Evolutionary conservation across 2,888 invertebrate genomes (phyloP).

Genomic region (Lordiphosa fenestrarum): DNA sequence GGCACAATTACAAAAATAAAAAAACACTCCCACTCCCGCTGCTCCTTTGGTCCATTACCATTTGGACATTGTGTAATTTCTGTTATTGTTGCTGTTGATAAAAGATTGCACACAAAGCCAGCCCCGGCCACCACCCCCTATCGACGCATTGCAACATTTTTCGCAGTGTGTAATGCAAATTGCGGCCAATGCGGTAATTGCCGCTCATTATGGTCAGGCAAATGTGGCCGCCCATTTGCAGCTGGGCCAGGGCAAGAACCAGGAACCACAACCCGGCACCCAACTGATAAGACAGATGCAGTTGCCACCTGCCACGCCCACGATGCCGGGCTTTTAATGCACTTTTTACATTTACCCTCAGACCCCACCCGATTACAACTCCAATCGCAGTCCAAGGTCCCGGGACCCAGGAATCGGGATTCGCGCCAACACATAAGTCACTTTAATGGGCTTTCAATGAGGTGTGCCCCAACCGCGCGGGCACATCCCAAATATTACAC

Average conservation of each 20-base stretch:
- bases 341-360: conserved; percentile 55
- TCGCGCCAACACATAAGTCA: conserved; percentile 52
- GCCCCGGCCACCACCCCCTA: background rate
- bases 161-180: conserved; percentile 70
- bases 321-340: conserved; percentile 57
- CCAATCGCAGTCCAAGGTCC: conserved; percentile 17
- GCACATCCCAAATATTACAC: conserved; percentile 43
- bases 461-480: conserved; percentile 44
- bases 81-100: conserved; percentile 61
- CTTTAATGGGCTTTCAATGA: conserved; percentile 74
- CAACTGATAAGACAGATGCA: conserved; percentile 69
- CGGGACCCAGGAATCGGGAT: conserved; percentile 34
- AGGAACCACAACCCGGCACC: conserved; percentile 6
- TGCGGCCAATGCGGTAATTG: conserved; percentile 72
- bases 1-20: conserved; percentile 66
- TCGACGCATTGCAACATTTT: conserved; percentile 54
- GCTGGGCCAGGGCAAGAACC: conserved; percentile 28
- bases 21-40: conserved; percentile 19
- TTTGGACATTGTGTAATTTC: conserved; percentile 43
- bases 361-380: conserved; percentile 39
- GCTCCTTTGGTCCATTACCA: conserved; percentile 21
- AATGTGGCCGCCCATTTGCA: conserved; percentile 43
- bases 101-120: conserved; percentile 59
- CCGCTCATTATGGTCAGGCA: conserved; percentile 73
- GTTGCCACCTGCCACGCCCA: conserved; percentile 33